Conservation (phyloP, 2,797 vertebrate genomes). For the Echeneis naucrates region DNA sequence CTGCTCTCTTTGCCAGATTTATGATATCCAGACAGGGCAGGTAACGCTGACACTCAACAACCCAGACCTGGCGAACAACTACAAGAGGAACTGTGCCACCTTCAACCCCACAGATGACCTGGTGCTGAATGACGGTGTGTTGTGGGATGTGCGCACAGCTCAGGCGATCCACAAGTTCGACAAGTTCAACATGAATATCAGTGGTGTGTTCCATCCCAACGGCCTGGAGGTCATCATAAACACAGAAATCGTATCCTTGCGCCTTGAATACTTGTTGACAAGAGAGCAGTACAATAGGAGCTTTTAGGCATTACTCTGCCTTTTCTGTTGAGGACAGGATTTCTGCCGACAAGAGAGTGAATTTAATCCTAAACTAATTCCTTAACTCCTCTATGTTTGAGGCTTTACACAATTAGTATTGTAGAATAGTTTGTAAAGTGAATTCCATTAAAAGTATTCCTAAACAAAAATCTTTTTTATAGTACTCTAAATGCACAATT, state of each 20-base stretch:
- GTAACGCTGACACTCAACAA: slow-evolving; percentile 98
- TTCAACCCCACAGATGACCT: slow-evolving; percentile 99
- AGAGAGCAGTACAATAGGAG: background rate
- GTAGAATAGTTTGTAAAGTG: background rate
- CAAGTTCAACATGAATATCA: slow-evolving; percentile 99
- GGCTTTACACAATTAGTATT: background rate
- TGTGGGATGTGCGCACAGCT: slow-evolving; percentile 97
- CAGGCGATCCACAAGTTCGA: slow-evolving; percentile 99
- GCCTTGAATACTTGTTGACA: background rate
- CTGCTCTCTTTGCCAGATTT: slow-evolving; percentile 86
- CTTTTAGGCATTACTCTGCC: background rate
- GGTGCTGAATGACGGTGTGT: slow-evolving; percentile 97
- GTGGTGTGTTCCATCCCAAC: slow-evolving; percentile 98
- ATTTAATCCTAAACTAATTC: background rate
- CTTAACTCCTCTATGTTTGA: background rate
- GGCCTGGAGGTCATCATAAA: slow-evolving; percentile 97
- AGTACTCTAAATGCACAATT: background rate
- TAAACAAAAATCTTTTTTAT: background rate
- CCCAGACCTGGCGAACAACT: slow-evolving; percentile 98
- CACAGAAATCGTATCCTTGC: slow-evolving; percentile 98
- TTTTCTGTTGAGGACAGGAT: background rate
- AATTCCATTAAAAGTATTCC: background rate
- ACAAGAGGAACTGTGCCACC: slow-evolving; percentile 99
- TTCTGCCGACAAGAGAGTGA: background rate
- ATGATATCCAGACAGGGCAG: slow-evolving; percentile 99